Percentiles rank a stretch among this genome's conserved stretches.
These are phyloP conservation scores for Gadopsis bispinosus DNA, from an alignment of 2,797 vertebrate species.

Conservation along the genomic window DNA sequence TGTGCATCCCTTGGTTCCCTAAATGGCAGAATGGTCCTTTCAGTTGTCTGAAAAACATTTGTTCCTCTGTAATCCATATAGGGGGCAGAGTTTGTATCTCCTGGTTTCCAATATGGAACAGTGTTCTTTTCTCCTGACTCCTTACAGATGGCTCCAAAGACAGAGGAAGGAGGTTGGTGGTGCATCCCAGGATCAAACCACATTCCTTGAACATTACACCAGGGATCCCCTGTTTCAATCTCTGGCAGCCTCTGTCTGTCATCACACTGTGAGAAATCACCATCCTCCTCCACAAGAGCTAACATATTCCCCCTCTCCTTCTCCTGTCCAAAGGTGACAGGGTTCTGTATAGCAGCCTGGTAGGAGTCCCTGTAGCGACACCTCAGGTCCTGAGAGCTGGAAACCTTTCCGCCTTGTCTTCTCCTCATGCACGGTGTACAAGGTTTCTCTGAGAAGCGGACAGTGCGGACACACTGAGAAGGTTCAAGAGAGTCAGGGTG, in stretches of 20 bases:
- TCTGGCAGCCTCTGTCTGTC: conserved; percentile 68
- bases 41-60: conserved; percentile 24
- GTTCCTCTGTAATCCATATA: conserved; percentile 44
- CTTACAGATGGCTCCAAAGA: conserved; percentile 52
- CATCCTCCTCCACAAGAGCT: conserved; percentile 80
- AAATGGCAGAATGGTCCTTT: conserved; percentile 45
- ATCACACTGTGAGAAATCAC: conserved; percentile 51
- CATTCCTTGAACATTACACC: conserved; percentile 36
- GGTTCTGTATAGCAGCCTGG: conserved; percentile 84
- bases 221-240: conserved; percentile 38
- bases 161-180: conserved; percentile 32
- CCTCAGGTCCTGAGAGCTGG: conserved; percentile 71
- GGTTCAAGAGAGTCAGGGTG: conserved; percentile 35
- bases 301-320: conserved; percentile 55
- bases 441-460: conserved; percentile 82
- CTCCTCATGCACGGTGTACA: conserved; percentile 84
- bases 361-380: conserved; percentile 87
- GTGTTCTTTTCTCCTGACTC: conserved; percentile 70
- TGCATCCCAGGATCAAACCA: conserved; percentile 46
- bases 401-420: conserved; percentile 74
- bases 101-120: conserved; percentile 60
- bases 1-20: conserved; percentile 37
- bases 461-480: conserved; percentile 64
- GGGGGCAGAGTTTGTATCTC: conserved; percentile 34
- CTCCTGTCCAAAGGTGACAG: conserved; percentile 69